Conservation (phyloP, 2,888 invertebrate genomes). For the Apoda limacodes region DNA sequence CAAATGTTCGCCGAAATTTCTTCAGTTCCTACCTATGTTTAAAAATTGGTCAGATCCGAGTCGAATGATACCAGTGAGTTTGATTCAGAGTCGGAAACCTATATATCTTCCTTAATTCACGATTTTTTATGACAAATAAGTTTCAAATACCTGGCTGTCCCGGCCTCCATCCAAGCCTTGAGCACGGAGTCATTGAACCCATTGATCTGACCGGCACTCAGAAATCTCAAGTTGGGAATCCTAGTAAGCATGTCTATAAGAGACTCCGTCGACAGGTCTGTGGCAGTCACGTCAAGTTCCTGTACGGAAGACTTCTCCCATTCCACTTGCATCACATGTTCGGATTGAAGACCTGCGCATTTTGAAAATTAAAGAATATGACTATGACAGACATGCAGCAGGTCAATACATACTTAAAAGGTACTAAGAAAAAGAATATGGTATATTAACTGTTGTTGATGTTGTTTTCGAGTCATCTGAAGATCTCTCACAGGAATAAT, state of each 20-base stretch:
- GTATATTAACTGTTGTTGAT: no score
- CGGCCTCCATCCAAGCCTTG: slow-evolving; percentile 91
- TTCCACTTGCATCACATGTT: slow-evolving; percentile 94
- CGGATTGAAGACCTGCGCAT: slow-evolving; percentile 84
- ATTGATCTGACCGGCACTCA: slow-evolving; percentile 97
- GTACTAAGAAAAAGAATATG: no score
- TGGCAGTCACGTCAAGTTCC: slow-evolving; percentile 97
- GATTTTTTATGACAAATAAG: no score
- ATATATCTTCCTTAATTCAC: no score
- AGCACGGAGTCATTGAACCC: slow-evolving; percentile 96
- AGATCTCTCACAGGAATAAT: no score
- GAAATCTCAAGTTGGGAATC: slow-evolving; percentile 86
- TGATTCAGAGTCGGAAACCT: no score
- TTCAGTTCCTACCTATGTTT: no score
- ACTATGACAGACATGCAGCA: background rate
- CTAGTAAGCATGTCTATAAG: slow-evolving; percentile 92
- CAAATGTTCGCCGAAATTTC: no score
- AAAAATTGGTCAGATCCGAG: no score
- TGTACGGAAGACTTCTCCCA: slow-evolving; percentile 97
- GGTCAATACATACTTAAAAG: slow-evolving; percentile 1
- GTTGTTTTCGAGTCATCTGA: no score
- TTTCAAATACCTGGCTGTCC: slow-evolving; percentile 79
- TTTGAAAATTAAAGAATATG: no score
- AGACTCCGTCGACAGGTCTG: slow-evolving; percentile 94
- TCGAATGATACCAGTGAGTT: no score